A percentile compares a stretch with the other conserved stretches of the same genome.
Conservation (phyloP, 2,888 invertebrate species). For the Lasioglossum malachurum region DNA sequence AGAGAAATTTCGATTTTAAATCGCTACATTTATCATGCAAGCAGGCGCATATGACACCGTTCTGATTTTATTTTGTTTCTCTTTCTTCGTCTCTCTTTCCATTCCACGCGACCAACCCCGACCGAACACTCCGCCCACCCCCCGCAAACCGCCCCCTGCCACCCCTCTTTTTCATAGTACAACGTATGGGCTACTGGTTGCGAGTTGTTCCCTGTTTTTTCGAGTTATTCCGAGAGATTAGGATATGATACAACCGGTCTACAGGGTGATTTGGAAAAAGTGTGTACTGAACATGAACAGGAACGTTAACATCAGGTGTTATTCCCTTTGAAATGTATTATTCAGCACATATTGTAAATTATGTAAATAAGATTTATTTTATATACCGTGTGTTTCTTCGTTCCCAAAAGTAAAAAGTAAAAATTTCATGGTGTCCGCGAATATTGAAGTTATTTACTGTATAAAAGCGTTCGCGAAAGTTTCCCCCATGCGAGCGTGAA, state of each 20-base stretch:
- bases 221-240: conserved; percentile 6
- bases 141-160: conserved; percentile 53
- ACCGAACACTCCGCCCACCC: conserved; percentile 68
- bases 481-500: not conserved
- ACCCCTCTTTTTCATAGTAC: conserved; percentile 36
- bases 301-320: too few relatives aligned
- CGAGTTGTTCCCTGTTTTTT: conserved; percentile 60
- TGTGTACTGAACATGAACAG: too few relatives aligned
- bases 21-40: conserved; percentile 85
- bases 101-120: conserved; percentile 38
- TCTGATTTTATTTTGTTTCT: conserved; percentile 84
- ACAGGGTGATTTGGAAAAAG: too few relatives aligned
- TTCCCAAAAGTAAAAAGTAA: not conserved
- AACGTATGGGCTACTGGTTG: conserved; percentile 62
- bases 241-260: not conserved
- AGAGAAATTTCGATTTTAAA: conserved; percentile 85
- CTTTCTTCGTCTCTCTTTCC: conserved; percentile 77
- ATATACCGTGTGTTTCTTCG: too few relatives aligned
- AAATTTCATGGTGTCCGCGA: not conserved
- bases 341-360: not conserved
- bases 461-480: too few relatives aligned
- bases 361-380: too few relatives aligned
- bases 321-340: too few relatives aligned
- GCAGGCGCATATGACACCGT: conserved; percentile 84
- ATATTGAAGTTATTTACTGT: too few relatives aligned